Evolutionary conservation across 2,797 vertebrate species (phyloP).

Genomic region (Mormyrus hasselquistii): DNA sequence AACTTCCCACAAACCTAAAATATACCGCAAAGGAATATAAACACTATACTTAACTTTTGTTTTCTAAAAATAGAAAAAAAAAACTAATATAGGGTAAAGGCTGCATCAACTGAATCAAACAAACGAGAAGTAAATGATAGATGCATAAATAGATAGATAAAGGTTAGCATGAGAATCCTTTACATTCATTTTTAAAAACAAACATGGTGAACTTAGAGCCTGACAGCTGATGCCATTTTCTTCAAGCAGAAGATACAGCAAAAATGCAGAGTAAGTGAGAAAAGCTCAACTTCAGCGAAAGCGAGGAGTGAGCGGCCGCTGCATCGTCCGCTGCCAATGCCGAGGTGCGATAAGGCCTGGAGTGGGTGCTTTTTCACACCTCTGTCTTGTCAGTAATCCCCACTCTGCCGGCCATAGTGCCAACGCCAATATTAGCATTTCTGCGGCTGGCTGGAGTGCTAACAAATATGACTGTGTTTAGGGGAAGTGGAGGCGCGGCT

Average conservation of each 20-base stretch:
- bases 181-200: neutral
- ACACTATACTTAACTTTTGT: neutral
- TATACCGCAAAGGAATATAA: neutral
- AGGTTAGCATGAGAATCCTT: neutral
- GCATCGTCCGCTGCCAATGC: slow-evolving; percentile 25
- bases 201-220: neutral
- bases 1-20: neutral
- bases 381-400: slow-evolving; percentile 41
- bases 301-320: neutral
- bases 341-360: neutral
- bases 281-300: neutral
- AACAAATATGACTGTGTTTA: slow-evolving; percentile 43
- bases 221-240: neutral
- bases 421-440: slow-evolving; percentile 55
- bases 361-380: slow-evolving; percentile 42
- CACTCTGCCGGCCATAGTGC: slow-evolving; percentile 41
- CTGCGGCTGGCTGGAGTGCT: slow-evolving; percentile 35
- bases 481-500: slow-evolving; percentile 23
- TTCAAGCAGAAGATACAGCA: neutral
- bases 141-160: neutral
- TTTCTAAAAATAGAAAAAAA: neutral
- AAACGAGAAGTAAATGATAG: neutral
- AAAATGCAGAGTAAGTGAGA: neutral
- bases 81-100: neutral
- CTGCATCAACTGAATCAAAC: neutral